Evolutionary conservation across 2,113 vertebrate genomes (phyloP), one percentile per base, ranked within the genome.

Genomic region (Pedetes capensis): DNA sequence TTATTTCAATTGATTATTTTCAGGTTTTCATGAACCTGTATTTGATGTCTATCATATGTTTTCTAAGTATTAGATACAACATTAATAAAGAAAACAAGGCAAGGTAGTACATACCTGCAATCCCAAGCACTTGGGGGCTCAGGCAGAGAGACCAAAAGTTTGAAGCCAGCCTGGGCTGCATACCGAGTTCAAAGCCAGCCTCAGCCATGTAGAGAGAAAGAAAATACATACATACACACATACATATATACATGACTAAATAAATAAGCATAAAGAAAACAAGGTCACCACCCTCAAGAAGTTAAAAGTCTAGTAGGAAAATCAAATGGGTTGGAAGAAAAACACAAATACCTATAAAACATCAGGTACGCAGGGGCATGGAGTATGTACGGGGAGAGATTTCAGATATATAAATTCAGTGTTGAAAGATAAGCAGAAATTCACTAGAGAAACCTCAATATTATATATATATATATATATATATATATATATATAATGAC

Each of bases 1-100:
- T 89, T 34, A 82, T 87, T 94, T 69, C 47, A 84, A 44, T 84
- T 61, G 51, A 84, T 72, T 95, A 20, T 59, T 93, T 95, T 92
- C 72, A 87, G 53, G 93, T 72, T 89, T 74, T 75, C 9, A 32
- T 64, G 4, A 94, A 64, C 34, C 82, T 66, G 59, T 78, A 59
- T 72, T 86, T 89, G 53, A 57, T 53, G 22, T 75, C 34, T 51
- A 32, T 87, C 34, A 74, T 72, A 64, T 87, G n/a, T 25, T 49
- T 89, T 83, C 49, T 95, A 87, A 39, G 39, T 83, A 51, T 69
- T 68, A 32, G 4, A 34, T 42, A 89, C 79, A 74, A 81, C 89
- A 87, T 72, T 91, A 76, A 89, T 57, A 91, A 94, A 92, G 20
- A 64, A 69, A 91, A 61, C 10, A 49, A 94, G 39, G 29, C 17